Base-by-base conservation (phyloP, 2,888 invertebrate genomes). In the Campaea margaritaria region DNA sequence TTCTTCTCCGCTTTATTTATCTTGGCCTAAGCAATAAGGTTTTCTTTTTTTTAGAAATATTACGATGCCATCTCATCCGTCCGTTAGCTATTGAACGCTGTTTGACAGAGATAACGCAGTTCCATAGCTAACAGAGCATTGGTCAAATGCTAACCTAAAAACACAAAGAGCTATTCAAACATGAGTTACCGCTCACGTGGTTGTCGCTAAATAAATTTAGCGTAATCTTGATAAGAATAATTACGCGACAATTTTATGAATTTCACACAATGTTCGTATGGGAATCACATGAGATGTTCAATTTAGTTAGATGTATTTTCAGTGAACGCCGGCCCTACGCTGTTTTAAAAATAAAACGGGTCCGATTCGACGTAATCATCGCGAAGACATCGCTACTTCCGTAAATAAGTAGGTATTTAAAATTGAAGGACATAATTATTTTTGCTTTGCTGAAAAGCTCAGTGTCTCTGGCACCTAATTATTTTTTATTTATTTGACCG, bases 331-430 rank as follows among this genome's bases (percentile, higher is more conserved):
- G 13, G 12, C 46, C 51, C 57, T 58, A 31, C 31, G 31, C 31
- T 46, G 21, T 50, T 46, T 38, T 12, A 27, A 13, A 49, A 48
- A 21, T 8, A 43, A 44, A 9, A 45, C 31, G n/a, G 39, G 16
- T 9, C 38, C 28, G 41, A 46, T 31, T 47, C 31, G 38, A 28
- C 53, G 53, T 31, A 31, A 10, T 36, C 36, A 36, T 28, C 8
- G 15, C 9, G 15, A n/a, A n/a, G 31, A 34, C 34, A 15, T 16
- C 21, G 21, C 27, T 0, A 51, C 46, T 57, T 57, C 57, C 57
- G 57, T 51, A 51, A 57, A 57, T 57, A 57, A 4, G 16, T 15
- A 50, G 1, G 16, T 38, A 15, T 53, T 46, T 42, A 38, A 28
- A 15, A 11, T 28, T 31, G 39, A 50, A 45, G 45, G 50, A 45